Percentiles rank a stretch among this genome's conserved stretches.
phyloP scores from a whole-genome alignment of 2,797 vertebrate species.

The Jordanella pulchra region DNA sequence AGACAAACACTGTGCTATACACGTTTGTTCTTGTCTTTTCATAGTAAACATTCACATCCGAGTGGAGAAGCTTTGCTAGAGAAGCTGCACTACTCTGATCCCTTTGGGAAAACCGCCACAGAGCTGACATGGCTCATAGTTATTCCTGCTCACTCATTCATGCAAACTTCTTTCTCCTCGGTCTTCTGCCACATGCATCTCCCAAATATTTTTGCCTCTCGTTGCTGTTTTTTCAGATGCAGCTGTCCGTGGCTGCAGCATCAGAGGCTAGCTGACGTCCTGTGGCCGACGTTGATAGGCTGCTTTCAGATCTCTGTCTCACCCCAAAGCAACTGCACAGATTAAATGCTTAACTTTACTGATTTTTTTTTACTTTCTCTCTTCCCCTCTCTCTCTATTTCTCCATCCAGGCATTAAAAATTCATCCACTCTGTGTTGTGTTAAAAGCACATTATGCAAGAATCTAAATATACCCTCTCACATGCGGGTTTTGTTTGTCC shows the following conservation, averaged over 20 bases:
- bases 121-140: slow-evolving; percentile 61
- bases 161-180: slow-evolving; percentile 54
- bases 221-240: slow-evolving; percentile 45
- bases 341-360: slow-evolving; percentile 81
- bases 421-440: slow-evolving; percentile 79
- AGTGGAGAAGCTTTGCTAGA: slow-evolving; percentile 33
- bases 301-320: slow-evolving; percentile 63
- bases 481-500: slow-evolving; percentile 62
- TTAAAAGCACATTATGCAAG: slow-evolving; percentile 83
- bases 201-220: slow-evolving; percentile 34
- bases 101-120: slow-evolving; percentile 52
- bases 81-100: slow-evolving; percentile 33
- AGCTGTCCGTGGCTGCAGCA: slow-evolving; percentile 59
- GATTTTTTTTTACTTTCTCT: slow-evolving; percentile 37
- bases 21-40: slow-evolving; percentile 38
- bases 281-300: slow-evolving; percentile 51
- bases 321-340: slow-evolving; percentile 69
- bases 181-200: slow-evolving; percentile 49
- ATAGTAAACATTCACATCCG: slow-evolving; percentile 49
- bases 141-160: slow-evolving; percentile 75
- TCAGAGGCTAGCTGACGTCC: slow-evolving; percentile 44
- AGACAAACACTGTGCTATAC: slow-evolving; percentile 26
- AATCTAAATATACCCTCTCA: slow-evolving; percentile 77
- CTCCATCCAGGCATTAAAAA: slow-evolving; percentile 73
- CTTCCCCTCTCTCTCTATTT: slow-evolving; percentile 31